Conservation (phyloP, 2,797 vertebrate genomes). For the Pelodytes ibericus region DNA sequence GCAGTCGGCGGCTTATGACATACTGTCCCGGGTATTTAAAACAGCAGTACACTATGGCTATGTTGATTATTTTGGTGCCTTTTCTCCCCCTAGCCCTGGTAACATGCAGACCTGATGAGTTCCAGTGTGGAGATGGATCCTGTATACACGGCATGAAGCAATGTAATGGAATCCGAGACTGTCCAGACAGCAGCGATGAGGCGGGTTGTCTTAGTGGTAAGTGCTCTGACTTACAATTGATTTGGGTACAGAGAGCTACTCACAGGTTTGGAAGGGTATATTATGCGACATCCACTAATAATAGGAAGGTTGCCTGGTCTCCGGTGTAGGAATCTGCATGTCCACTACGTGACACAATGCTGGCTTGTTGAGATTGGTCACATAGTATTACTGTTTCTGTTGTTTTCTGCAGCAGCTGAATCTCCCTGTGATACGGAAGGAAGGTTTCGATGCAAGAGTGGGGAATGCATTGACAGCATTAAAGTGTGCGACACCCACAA, state of each 20-base stretch:
- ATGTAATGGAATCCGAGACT: slow-evolving; percentile 89
- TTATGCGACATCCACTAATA: no score
- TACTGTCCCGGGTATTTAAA: background rate
- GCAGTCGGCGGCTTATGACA: no score
- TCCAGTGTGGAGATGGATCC: slow-evolving; percentile 91
- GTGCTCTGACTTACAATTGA: slow-evolving; percentile 59
- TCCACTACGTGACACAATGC: background rate
- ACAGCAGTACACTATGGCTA: background rate
- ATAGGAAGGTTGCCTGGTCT: no score
- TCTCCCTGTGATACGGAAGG: slow-evolving; percentile 86
- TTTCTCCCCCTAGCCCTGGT: slow-evolving; percentile 75
- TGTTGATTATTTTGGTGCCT: background rate
- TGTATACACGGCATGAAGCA: slow-evolving; percentile 90
- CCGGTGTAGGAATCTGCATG: no score
- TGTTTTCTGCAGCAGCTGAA: slow-evolving; percentile 74
- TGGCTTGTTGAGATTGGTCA: background rate
- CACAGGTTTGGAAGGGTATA: no score
- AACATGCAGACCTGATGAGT: slow-evolving; percentile 90
- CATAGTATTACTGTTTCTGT: background rate
- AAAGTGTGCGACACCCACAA: slow-evolving; percentile 92
- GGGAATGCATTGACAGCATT: slow-evolving; percentile 91
- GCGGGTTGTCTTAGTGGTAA: slow-evolving; percentile 87
- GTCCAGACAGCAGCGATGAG: slow-evolving; percentile 91
- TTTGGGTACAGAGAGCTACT: no score
- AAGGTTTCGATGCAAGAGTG: slow-evolving; percentile 94